A percentile compares a stretch with the other conserved stretches of the same genome.
These are phyloP conservation scores for Nibea albiflora DNA, from an alignment of 2,113 vertebrate genomes.

Conservation along the genomic window DNA sequence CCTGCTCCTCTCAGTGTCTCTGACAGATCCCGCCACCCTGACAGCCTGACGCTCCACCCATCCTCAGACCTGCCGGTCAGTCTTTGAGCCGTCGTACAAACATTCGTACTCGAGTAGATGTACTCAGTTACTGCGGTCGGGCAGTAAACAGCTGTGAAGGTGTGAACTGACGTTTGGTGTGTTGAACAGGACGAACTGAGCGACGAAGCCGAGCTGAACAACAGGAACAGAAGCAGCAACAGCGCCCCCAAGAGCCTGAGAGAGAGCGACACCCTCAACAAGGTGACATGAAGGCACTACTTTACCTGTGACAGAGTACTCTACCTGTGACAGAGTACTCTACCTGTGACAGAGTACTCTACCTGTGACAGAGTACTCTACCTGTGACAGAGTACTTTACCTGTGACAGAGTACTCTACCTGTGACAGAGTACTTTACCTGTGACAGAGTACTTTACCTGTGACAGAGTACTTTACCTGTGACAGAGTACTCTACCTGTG, in stretches of 20 bases:
- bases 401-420: no score
- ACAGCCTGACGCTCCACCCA: conserved; percentile 36
- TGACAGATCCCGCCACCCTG: conserved; percentile 30
- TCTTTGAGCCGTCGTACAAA: not conserved
- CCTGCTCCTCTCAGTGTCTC: conserved; percentile 19
- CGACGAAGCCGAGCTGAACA: conserved; percentile 7
- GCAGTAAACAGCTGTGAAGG: not conserved
- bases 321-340: no score
- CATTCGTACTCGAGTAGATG: no score
- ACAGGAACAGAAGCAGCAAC: conserved; percentile 25
- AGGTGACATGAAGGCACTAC: conserved; percentile 38
- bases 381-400: no score
- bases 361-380: no score
- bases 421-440: no score
- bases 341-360: no score
- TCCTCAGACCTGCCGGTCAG: conserved; percentile 16
- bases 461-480: no score
- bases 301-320: no score
- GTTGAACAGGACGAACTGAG: conserved; percentile 43
- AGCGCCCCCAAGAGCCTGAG: conserved; percentile 46
- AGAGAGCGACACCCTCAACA: conserved; percentile 18
- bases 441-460: no score
- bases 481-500: no score
- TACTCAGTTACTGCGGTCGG: not conserved
- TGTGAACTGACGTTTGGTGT: conserved; percentile 2